These are phyloP conservation scores for Colius striatus DNA, from an alignment of 2,113 vertebrate genomes.

Conservation along the genomic window DNA sequence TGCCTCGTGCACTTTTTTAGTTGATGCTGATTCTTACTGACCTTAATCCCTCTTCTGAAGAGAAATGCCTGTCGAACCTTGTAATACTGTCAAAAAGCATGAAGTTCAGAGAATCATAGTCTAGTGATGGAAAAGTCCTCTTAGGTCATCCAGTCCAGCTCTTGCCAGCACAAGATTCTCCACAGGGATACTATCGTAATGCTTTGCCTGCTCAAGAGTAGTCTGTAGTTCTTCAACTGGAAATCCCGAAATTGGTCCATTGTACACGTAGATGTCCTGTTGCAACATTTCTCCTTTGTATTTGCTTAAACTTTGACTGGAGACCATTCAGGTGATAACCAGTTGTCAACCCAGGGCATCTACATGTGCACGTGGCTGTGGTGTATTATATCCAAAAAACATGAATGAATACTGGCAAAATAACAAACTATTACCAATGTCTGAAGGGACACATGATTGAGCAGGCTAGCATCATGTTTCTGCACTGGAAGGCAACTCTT, in stretches of 20 bases:
- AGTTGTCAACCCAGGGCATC: neutral
- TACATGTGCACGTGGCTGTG: neutral
- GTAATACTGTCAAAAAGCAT: conserved; percentile 69
- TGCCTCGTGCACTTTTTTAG: conserved; percentile 58
- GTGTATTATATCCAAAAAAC: neutral
- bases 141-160: conserved; percentile 30
- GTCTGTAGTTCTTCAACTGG: neutral
- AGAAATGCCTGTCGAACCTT: conserved; percentile 69
- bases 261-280: neutral
- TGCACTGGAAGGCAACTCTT: neutral
- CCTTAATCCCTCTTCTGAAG: conserved; percentile 62
- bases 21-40: conserved; percentile 73
- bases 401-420: conserved; percentile 54
- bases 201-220: neutral
- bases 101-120: conserved; percentile 56
- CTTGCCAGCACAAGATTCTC: neutral
- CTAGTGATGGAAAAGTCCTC: conserved; percentile 41
- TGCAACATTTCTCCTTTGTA: neutral
- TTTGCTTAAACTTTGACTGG: neutral
- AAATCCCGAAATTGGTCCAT: neutral
- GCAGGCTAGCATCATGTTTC: conserved; percentile 7
- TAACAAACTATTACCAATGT: neutral
- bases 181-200: neutral
- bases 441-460: conserved; percentile 38
- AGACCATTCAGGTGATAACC: neutral